Conservation (phyloP, 2,113 vertebrate genomes). For the Notothenia coriiceps region DNA sequence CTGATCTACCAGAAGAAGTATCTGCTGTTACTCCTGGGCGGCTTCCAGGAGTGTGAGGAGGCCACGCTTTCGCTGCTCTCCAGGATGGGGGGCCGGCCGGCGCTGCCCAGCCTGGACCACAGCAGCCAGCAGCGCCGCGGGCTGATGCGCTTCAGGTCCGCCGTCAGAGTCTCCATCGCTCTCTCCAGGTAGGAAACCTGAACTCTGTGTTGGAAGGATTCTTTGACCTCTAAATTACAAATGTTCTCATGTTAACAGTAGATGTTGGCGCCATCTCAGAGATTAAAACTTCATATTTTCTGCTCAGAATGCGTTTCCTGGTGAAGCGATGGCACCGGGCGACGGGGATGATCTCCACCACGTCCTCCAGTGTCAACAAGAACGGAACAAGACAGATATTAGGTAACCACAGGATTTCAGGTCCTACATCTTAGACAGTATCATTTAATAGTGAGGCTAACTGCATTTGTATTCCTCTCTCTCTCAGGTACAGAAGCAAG, state of each 20-base stretch:
- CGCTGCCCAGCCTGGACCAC: slow-evolving; percentile 82
- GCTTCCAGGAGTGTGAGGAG: slow-evolving; percentile 97
- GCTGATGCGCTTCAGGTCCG: slow-evolving; percentile 92
- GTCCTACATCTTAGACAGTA: not conserved
- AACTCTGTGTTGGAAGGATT: not conserved
- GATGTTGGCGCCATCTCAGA: too few relatives aligned
- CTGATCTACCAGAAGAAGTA: slow-evolving; percentile 99
- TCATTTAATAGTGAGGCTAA: not conserved
- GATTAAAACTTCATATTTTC: not conserved
- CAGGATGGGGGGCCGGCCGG: slow-evolving; percentile 90
- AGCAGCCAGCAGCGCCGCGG: slow-evolving; percentile 83
- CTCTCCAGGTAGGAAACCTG: slow-evolving; percentile 88
- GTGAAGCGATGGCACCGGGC: slow-evolving; percentile 94
- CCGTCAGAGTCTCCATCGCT: slow-evolving; percentile 91
- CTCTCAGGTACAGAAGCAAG: slow-evolving; percentile 86
- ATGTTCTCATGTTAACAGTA: not conserved
- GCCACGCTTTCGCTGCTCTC: slow-evolving; percentile 91
- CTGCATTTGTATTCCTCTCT: not conserved
- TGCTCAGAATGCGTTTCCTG: slow-evolving; percentile 93
- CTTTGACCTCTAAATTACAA: not conserved
- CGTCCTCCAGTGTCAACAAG: slow-evolving; percentile 78
- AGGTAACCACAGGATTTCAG: slow-evolving; percentile 73
- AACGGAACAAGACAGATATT: slow-evolving; percentile 86
- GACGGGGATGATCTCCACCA: slow-evolving; percentile 80
- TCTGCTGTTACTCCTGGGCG: slow-evolving; percentile 92